A percentile compares a stretch with the other conserved stretches of the same genome.
Conservation (phyloP, 1,140 invertebrate species). For the Stegodyphus dumicola region DNA sequence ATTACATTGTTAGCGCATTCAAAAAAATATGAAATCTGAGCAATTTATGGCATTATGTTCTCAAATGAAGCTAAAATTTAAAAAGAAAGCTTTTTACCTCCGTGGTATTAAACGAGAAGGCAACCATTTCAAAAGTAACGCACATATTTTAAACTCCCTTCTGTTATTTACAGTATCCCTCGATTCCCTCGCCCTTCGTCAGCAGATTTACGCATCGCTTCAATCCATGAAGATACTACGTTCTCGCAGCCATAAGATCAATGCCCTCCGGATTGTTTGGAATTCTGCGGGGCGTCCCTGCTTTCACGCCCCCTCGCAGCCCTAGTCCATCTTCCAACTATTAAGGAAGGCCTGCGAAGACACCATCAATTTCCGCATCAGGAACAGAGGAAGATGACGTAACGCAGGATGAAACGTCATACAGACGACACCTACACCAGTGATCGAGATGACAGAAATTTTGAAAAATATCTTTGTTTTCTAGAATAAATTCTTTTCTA, state of each 20-base stretch:
- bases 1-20: no score
- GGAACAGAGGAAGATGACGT: neutral
- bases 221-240: constrained; percentile 10
- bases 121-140: neutral
- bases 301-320: neutral
- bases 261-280: constrained; percentile 29
- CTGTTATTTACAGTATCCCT: neutral
- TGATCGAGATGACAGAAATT: no score
- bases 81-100: no score
- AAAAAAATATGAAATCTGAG: no score
- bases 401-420: constrained; percentile 2
- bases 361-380: constrained; percentile 35
- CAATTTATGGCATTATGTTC: no score
- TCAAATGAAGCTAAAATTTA: no score
- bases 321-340: no score
- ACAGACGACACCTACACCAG: neutral
- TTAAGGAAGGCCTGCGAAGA: no score
- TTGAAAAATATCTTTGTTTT: no score
- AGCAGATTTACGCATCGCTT: constrained; percentile 43
- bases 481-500: no score
- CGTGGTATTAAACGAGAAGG: no score
- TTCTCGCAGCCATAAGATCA: constrained; percentile 21
- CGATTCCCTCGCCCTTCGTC: neutral
- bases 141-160: neutral
- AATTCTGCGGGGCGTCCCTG: constrained; percentile 10